A percentile compares a stretch with the other conserved stretches of the same genome.
Evolutionary conservation across 35 echinoderm and acorn worm genomes (phyloP).

Genomic region (Lytechinus pictus): DNA sequence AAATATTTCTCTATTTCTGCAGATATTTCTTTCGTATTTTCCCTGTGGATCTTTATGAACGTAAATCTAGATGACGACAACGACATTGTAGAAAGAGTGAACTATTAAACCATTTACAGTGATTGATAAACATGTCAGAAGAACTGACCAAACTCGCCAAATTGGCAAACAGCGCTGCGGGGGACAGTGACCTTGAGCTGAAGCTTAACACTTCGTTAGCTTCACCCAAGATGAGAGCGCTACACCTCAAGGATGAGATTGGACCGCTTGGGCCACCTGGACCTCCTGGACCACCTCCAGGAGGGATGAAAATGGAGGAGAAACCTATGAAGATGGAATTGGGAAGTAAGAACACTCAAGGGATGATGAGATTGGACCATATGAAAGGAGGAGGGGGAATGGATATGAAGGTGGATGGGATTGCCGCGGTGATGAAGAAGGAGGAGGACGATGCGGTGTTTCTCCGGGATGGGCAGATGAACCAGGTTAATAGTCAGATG

Average conservation of each 20-base stretch:
- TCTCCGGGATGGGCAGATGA: slow-evolving; percentile 20
- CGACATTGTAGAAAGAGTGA: not conserved
- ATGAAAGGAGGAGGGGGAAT: slow-evolving; percentile 33
- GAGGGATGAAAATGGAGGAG: slow-evolving; percentile 60
- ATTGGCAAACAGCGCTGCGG: slow-evolving; percentile 86
- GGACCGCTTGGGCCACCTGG: slow-evolving; percentile 22
- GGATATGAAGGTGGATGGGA: not conserved
- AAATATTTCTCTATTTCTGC: not conserved
- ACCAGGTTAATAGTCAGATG: slow-evolving; percentile 37
- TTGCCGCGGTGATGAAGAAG: slow-evolving; percentile 25
- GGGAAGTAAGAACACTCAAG: slow-evolving; percentile 30
- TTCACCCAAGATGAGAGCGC: slow-evolving; percentile 41
- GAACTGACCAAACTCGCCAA: slow-evolving; percentile 92
- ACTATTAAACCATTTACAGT: not conserved
- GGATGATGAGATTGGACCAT: slow-evolving; percentile 16
- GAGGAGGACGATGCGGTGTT: slow-evolving; percentile 56
- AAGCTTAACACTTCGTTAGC: slow-evolving; percentile 64
- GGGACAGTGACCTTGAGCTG: slow-evolving; percentile 63
- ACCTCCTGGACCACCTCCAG: not conserved
- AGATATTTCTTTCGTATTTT: not conserved
- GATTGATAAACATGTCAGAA: slow-evolving; percentile 71
- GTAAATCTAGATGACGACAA: not conserved
- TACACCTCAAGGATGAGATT: slow-evolving; percentile 47
- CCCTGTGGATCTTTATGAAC: not conserved
- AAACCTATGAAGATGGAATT: slow-evolving; percentile 62